phyloP scores from a whole-genome alignment of 2,888 invertebrate genomes.

The Stenotaenia linearis region DNA sequence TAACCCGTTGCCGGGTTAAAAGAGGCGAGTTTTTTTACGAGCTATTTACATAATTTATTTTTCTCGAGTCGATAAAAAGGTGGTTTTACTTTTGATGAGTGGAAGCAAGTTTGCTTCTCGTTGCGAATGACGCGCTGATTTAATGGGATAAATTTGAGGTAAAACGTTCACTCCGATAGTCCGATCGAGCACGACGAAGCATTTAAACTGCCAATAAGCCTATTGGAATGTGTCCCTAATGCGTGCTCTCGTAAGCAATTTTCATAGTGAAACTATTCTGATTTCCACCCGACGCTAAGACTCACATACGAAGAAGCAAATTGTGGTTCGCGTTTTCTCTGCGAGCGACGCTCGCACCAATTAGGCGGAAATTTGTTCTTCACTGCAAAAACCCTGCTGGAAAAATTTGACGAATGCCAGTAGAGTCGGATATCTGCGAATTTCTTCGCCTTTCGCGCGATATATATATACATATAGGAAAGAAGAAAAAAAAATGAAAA shows the following conservation, averaged over 20 bases:
- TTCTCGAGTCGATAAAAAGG: background rate
- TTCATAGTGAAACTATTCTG: background rate
- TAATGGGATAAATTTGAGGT: background rate
- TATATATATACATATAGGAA: too few species aligned
- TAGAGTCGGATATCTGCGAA: background rate
- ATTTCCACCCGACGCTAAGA: background rate
- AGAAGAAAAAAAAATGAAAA: background rate
- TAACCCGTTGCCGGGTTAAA: too few species aligned
- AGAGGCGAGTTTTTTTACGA: background rate
- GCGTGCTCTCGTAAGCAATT: background rate
- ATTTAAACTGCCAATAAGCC: background rate
- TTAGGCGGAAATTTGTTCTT: background rate
- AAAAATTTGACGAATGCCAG: background rate
- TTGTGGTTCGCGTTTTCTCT: background rate
- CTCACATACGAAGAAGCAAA: background rate
- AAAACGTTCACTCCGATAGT: background rate
- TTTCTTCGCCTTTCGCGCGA: background rate
- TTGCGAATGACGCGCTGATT: background rate
- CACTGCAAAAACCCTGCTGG: background rate
- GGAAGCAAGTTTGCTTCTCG: background rate
- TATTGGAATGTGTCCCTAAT: background rate
- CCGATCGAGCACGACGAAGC: background rate
- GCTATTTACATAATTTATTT: background rate
- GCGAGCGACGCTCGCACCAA: background rate
- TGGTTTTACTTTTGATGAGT: background rate